phyloP scores from a whole-genome alignment of 2,113 vertebrate species.

The Pteropus alecto region DNA sequence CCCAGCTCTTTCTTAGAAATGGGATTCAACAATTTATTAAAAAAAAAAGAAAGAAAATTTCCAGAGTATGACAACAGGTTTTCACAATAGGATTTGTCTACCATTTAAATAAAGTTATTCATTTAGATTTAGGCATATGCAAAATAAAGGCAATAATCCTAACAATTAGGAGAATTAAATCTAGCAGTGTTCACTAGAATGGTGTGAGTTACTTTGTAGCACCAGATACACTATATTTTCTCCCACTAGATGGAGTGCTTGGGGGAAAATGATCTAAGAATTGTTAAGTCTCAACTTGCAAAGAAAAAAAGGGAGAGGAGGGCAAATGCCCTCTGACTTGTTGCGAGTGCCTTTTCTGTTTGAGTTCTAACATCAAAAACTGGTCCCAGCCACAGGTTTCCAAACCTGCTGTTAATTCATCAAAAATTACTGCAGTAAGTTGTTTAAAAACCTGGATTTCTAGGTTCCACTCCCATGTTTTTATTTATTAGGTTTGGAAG shows the following conservation, averaged over 20 bases:
- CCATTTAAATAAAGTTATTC: not conserved
- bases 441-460: not conserved
- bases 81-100: not conserved
- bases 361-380: not conserved
- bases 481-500: not conserved
- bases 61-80: not conserved
- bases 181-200: not conserved
- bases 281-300: not conserved
- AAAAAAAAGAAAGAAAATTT: not conserved
- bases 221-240: not conserved
- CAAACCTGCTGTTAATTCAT: not conserved
- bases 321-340: not conserved
- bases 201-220: not conserved
- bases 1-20: not conserved
- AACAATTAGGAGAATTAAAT: not conserved
- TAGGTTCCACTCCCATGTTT: not conserved
- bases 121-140: not conserved
- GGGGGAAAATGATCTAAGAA: not conserved
- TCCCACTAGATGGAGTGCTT: not conserved
- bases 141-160: not conserved
- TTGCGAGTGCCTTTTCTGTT: not conserved
- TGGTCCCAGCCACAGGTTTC: not conserved
- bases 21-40: not conserved
- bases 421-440: not conserved
- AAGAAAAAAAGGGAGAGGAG: not conserved